Conservation (phyloP, 2,113 vertebrate genomes). For the Pangasianodon gigas region DNA sequence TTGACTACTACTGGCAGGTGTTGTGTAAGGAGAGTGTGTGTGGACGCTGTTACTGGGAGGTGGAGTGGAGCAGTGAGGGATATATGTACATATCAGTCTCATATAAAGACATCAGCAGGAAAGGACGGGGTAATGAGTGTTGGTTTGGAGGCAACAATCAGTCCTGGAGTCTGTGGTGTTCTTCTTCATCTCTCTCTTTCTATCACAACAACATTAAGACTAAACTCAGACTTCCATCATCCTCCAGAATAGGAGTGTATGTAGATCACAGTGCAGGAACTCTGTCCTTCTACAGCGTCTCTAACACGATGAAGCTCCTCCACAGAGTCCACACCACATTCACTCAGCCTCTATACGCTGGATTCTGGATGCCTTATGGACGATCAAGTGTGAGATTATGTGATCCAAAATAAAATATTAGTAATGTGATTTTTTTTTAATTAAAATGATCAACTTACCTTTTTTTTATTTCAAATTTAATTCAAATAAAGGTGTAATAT, state of each 20-base stretch:
- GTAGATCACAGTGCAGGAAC: no score
- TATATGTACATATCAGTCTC: background rate
- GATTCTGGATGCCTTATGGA: background rate
- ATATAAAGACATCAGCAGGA: conserved; percentile 24
- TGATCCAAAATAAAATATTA: background rate
- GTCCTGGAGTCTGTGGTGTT: conserved; percentile 15
- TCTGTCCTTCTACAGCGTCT: no score
- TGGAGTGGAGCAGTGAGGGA: background rate
- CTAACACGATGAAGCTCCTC: no score
- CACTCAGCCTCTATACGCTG: conserved; percentile 6
- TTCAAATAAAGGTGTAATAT: background rate
- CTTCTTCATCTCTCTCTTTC: background rate
- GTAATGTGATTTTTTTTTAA: background rate
- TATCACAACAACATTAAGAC: background rate
- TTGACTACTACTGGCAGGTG: background rate
- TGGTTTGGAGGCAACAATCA: conserved; percentile 1
- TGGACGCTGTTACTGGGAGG: conserved; percentile 12
- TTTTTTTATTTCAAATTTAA: background rate
- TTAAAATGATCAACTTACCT: background rate
- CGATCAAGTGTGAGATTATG: background rate
- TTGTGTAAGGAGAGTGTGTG: background rate
- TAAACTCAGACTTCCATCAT: background rate
- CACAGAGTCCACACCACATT: background rate
- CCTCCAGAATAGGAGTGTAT: background rate
- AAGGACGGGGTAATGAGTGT: background rate